Percentiles rank a stretch among this genome's conserved stretches.
Evolutionary conservation across 2,888 invertebrate genomes (phyloP).

Genomic region (Empis stercorea): DNA sequence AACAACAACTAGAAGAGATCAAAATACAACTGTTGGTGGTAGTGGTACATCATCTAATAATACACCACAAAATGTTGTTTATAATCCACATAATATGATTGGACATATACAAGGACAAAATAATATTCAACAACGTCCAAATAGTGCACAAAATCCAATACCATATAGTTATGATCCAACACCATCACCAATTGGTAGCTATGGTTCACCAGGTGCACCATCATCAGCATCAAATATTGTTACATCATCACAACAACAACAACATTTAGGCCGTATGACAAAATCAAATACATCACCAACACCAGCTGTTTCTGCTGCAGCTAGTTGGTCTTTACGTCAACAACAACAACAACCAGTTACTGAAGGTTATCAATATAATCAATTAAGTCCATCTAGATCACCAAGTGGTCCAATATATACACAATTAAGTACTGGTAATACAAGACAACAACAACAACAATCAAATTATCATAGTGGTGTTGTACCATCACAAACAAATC

Average conservation of each 20-base stretch:
- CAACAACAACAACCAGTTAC: constrained; percentile 46
- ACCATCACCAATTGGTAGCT: constrained; percentile 44
- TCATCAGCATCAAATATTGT: constrained; percentile 49
- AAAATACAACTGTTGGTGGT: constrained; percentile 21
- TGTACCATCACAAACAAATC: constrained; percentile 20
- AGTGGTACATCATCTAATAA: constrained; percentile 15
- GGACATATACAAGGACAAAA: constrained; percentile 23
- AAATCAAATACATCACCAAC: constrained; percentile 58
- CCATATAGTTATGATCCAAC: constrained; percentile 58
- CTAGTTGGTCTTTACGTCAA: constrained; percentile 25
- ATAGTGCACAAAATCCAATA: constrained; percentile 57
- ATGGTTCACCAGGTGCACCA: constrained; percentile 45
- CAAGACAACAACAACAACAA: constrained; percentile 38
- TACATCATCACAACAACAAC: constrained; percentile 19
- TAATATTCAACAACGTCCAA: constrained; percentile 48
- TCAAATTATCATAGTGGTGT: constrained; percentile 39
- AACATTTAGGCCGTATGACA: constrained; percentile 46
- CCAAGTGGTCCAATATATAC: constrained; percentile 77
- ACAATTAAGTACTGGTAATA: constrained; percentile 56
- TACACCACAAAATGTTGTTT: constrained; percentile 21
- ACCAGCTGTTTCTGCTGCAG: constrained; percentile 41
- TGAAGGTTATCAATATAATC: constrained; percentile 56
- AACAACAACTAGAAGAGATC: constrained; percentile 35
- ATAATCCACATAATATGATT: constrained; percentile 29
- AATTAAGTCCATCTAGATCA: constrained; percentile 66